These are phyloP conservation scores for Chaetophractus vellerosus DNA, from an alignment of 2,797 vertebrate genomes.

Conservation along the genomic window DNA sequence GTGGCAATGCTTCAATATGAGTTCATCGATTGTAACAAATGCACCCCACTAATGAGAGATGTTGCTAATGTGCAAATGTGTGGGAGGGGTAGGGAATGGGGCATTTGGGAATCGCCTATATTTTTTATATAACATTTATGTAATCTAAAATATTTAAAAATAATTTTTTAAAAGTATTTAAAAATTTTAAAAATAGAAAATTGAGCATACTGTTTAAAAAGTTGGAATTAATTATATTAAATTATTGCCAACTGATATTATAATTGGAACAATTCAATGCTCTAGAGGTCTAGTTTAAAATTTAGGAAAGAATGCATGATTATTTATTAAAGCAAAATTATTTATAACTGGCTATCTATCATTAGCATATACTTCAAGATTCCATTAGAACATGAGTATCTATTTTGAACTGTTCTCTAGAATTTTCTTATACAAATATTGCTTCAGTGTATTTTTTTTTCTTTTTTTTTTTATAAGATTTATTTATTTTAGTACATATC, in stretches of 20 bases:
- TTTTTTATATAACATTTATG: no score
- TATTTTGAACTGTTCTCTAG: background rate
- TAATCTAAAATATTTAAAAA: no score
- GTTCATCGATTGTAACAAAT: no score
- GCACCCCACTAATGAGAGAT: no score
- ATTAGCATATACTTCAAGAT: background rate
- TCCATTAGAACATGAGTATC: background rate
- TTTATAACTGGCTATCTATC: background rate
- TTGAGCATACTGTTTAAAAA: background rate
- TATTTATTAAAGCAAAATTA: constrained; percentile 23
- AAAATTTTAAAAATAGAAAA: constrained; percentile 31
- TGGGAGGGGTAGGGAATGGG: no score
- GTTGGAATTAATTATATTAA: background rate
- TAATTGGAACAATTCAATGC: background rate
- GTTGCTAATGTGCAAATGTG: no score
- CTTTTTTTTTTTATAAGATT: no score
- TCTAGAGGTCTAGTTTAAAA: constrained; percentile 31
- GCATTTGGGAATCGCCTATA: no score
- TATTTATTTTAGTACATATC: no score
- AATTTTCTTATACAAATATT: constrained; percentile 32
- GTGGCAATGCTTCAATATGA: no score
- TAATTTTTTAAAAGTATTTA: background rate
- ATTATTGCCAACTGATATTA: background rate
- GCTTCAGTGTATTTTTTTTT: background rate
- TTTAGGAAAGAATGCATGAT: background rate